phyloP scores from a whole-genome alignment of 1,140 invertebrate genomes.

The Augochlora pura region DNA sequence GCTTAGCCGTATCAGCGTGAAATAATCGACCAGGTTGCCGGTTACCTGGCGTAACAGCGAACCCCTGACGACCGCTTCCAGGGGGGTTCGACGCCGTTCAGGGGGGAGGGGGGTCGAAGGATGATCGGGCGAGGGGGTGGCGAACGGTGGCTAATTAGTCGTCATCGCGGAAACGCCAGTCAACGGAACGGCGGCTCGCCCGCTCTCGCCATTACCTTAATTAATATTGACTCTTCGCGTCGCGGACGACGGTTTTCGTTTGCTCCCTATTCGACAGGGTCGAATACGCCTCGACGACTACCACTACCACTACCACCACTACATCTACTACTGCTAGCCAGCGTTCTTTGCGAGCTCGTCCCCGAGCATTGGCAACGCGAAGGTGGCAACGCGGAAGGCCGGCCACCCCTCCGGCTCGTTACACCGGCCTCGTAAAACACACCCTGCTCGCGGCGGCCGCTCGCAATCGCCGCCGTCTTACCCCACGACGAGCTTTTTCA shows the following conservation, averaged over 20 bases:
- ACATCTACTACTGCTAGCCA: too few relatives aligned
- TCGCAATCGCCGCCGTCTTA: neutral
- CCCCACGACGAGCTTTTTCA: too few relatives aligned
- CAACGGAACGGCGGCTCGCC: neutral
- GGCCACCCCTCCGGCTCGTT: constrained; percentile 1
- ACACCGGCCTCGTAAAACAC: constrained; percentile 25
- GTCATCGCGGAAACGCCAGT: constrained; percentile 53
- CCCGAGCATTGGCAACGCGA: neutral
- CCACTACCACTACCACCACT: too few relatives aligned
- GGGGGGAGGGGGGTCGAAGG: neutral
- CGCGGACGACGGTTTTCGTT: constrained; percentile 10
- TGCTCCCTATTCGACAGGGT: too few relatives aligned
- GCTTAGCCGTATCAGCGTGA: constrained; percentile 21
- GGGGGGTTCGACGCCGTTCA: too few relatives aligned
- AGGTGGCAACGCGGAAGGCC: neutral
- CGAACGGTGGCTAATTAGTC: constrained; percentile 59
- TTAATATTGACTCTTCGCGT: constrained; percentile 67
- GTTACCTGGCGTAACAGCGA: constrained; percentile 30
- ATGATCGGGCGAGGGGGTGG: neutral
- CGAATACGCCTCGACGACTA: too few relatives aligned
- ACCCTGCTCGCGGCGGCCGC: constrained; percentile 13
- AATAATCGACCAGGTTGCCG: constrained; percentile 38
- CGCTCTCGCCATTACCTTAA: constrained; percentile 64
- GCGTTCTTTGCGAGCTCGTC: neutral
- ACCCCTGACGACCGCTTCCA: constrained; percentile 25